Evolutionary conservation across 2,797 vertebrate species (phyloP).

Genomic region (Hipposideros larvatus): DNA sequence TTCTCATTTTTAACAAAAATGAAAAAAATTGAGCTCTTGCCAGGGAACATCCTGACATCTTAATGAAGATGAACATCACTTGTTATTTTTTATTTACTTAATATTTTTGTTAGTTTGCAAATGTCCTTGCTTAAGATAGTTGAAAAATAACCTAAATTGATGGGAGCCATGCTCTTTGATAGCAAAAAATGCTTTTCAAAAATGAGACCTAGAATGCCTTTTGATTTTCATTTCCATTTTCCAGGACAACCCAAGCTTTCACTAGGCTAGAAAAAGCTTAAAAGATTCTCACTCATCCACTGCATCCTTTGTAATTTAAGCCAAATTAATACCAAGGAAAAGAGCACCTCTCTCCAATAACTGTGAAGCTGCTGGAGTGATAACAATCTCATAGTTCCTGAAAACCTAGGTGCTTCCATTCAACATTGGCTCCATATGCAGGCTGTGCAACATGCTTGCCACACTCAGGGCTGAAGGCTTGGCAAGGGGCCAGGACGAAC

Average conservation of each 20-base stretch:
- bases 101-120: slow-evolving; percentile 2
- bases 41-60: not conserved
- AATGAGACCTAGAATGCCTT: not conserved
- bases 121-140: not conserved
- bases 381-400: not conserved
- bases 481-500: no score
- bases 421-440: not conserved
- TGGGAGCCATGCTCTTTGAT: not conserved
- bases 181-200: not conserved
- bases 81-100: not conserved
- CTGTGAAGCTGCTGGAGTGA: not conserved
- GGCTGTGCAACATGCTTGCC: not conserved
- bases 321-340: not conserved
- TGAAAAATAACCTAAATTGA: not conserved
- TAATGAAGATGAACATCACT: not conserved
- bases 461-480: not conserved
- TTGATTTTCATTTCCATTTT: slow-evolving; percentile 53
- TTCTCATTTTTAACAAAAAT: not conserved
- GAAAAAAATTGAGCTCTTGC: not conserved
- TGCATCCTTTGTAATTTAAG: not conserved
- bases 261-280: not conserved
- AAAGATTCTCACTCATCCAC: not conserved
- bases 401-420: not conserved
- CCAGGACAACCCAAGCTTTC: slow-evolving; percentile 23
- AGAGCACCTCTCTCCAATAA: not conserved